Base-by-base conservation (phyloP, 1,140 invertebrate genomes). In the Drosophila kanapiae region DNA sequence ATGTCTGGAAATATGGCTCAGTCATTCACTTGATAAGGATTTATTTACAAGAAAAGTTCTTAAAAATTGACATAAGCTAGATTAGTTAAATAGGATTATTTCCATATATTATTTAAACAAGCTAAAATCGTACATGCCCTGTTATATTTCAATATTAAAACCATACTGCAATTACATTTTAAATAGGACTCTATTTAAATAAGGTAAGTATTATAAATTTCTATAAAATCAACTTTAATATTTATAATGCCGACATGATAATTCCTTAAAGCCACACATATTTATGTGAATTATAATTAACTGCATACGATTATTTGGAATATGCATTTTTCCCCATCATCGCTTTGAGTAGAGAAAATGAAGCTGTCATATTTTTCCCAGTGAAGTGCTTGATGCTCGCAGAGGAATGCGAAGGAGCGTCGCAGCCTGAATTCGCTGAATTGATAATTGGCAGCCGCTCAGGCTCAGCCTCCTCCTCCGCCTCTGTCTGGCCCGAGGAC, bases 391-490 rank as follows among this genome's bases (percentile, higher is more conserved):
- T 11, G 38, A 23, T 43, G 31, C 59, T 65, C 38, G 57, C 29
- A 14, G 37, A 14, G 42, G 43, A 58, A 70, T 58, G 33, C 49
- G 16, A 71, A 59, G 69, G 67, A 58, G 69, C 62, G 43, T 58
- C 78, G 51, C 58, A 35, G 62, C 11, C 58, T 31, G 59, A 74
- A 56, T 78, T 78, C 49, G 77, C 45, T 78, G 61, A 82, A 82
- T 82, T 82, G 80, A 82, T 78, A 74, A 82, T 82, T 82, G 74
- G 58, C 80, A 67, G 56, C 62, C 75, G 59, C 61, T 48, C 63
- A 38, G 58, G 58, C 47, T n/a, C 61, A 61, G 35, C 43, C 48
- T 48, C 35, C 54, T 64, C 49, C 43, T 37, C 59, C 18, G 13
- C 35, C 23, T 38, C 27, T 23, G 60, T 45, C 47, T 29, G 56